phyloP scores from a whole-genome alignment of 1,140 invertebrate genomes.

The Hesperophylax magnus region DNA sequence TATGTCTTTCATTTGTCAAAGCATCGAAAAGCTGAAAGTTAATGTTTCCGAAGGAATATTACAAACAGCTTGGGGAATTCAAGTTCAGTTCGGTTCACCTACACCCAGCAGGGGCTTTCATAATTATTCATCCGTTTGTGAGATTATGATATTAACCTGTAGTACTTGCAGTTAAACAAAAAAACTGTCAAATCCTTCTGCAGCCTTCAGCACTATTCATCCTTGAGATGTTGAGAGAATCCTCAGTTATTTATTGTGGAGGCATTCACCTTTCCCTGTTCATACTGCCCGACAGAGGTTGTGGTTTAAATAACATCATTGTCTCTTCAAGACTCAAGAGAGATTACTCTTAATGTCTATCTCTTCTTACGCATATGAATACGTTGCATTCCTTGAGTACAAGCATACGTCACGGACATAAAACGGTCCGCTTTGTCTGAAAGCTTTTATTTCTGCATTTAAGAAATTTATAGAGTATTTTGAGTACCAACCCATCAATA shows the following conservation, averaged over 20 bases:
- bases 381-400: too few species aligned
- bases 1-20: slow-evolving; percentile 8
- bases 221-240: not conserved
- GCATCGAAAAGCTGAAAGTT: not conserved
- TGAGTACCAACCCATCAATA: too few species aligned
- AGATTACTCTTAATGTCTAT: slow-evolving; percentile 9
- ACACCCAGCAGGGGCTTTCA: not conserved
- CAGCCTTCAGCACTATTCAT: not conserved
- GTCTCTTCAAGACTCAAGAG: not conserved
- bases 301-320: not conserved
- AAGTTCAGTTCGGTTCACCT: not conserved
- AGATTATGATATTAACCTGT: slow-evolving; percentile 9
- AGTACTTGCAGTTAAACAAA: not conserved
- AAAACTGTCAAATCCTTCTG: not conserved
- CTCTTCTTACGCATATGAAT: too few species aligned
- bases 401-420: too few species aligned
- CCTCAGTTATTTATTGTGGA: not conserved
- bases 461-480: too few species aligned
- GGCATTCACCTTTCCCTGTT: not conserved
- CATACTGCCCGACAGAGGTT: slow-evolving; percentile 7
- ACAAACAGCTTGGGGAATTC: not conserved
- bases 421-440: too few species aligned
- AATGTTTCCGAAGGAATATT: not conserved
- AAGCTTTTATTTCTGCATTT: too few species aligned
- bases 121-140: not conserved